Evolutionary conservation across 2,888 invertebrate genomes (phyloP), one percentile per base, ranked within the genome.

Genomic region (Mimas tiliae): DNA sequence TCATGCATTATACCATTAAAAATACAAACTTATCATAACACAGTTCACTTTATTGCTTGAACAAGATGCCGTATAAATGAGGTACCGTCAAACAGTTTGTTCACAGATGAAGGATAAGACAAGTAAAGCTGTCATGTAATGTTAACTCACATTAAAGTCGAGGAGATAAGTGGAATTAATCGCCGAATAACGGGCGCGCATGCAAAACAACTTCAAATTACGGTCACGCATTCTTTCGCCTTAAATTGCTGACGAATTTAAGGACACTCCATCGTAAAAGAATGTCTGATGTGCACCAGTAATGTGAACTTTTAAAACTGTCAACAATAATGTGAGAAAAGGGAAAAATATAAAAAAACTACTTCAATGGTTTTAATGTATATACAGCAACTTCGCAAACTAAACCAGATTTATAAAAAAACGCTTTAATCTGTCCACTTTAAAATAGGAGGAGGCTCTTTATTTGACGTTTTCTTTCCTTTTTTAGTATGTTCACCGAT

Each of bases 171-270:
- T n/a, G n/a, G 34, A n/a, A 12, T 27, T 53, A 33, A n/a, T 27
- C 33, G 53, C 14, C 33, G 8, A 53, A 14, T 53, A 53, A 53
- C 33, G 33, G 14, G 33, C 53, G 45, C 14, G 34, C 53, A n/a
- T 53, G 53, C 53, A 34, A 33, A 53, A 33, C 33, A 6, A 16
- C 50, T 33, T 8, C 34, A n/a, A 53, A 52, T 21, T 52, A 27
- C 52, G 33, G 53, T 34, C 53, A 53, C 34, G 53, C 34, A 53
- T 53, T 33, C 53, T 27, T 27, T 33, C 21, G 14, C 19, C 6
- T 4, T 12, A 27, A 55, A 50, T 1, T 55, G 34, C 58, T 58
- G 34, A 16, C n/a, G 34, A 42, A 58, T 42, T 55, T 55, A 55
- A 38, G 53, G 33, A 53, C n/a, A 34, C 8, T 34, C 0, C n/a